A percentile compares a stretch with the other conserved stretches of the same genome.
phyloP scores from a whole-genome alignment of 2,888 invertebrate species.

The Crematogaster levior region DNA sequence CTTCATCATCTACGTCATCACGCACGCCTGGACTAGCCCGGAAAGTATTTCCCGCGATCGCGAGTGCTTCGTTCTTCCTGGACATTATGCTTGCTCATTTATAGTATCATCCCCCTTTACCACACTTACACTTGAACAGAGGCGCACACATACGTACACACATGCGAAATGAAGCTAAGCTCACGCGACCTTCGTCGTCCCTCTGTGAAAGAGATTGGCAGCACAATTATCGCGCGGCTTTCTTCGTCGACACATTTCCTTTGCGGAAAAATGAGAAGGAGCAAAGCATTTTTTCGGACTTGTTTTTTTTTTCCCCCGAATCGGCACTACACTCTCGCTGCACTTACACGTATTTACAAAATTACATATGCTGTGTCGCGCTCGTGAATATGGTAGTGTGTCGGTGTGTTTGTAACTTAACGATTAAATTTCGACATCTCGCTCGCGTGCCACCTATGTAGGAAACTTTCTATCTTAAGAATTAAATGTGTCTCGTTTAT shows the following conservation, averaged over 20 bases:
- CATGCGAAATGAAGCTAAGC: constrained; percentile 37
- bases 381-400: constrained; percentile 39
- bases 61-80: constrained; percentile 26
- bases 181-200: constrained; percentile 30
- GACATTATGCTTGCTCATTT: constrained; percentile 25
- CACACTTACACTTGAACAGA: background rate
- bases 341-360: constrained; percentile 69
- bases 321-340: constrained; percentile 42
- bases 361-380: constrained; percentile 69
- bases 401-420: constrained; percentile 63
- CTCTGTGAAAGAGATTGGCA: constrained; percentile 29
- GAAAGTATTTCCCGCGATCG: constrained; percentile 31
- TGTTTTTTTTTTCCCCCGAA: background rate
- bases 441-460: constrained; percentile 62
- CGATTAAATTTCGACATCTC: constrained; percentile 58
- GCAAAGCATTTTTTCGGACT: constrained; percentile 30
- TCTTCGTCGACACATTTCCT: constrained; percentile 62
- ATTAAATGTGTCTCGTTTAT: constrained; percentile 65
- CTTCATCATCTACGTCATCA: constrained; percentile 43
- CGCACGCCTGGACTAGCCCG: constrained; percentile 46
- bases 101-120: background rate
- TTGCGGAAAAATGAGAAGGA: constrained; percentile 52
- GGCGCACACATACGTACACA: background rate
- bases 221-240: constrained; percentile 49
- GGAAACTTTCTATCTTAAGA: constrained; percentile 71